Evolutionary conservation across 2,888 invertebrate genomes (phyloP).

Genomic region (Xanthorhoe spadicearia): DNA sequence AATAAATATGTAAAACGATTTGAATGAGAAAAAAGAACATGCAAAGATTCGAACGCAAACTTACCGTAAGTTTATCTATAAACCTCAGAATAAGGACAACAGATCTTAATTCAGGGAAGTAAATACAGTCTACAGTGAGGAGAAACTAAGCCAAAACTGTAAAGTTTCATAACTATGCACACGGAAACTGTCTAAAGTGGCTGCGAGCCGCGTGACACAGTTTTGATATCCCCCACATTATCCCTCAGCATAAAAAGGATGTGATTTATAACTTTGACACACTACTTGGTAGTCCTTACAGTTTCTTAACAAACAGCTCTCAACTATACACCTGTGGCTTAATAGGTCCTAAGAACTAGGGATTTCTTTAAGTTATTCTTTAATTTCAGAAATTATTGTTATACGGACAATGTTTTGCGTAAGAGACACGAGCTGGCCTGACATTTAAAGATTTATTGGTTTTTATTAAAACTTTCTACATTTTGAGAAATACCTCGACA

Average conservation of each 20-base stretch:
- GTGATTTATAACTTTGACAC: slow-evolving; percentile 28
- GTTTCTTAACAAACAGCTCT: slow-evolving; percentile 13
- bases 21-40: not conserved
- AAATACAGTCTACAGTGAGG: not conserved
- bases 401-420: slow-evolving; percentile 18
- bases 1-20: not conserved
- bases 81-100: not conserved
- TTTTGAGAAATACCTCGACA: slow-evolving; percentile 15
- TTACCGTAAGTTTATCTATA: not conserved
- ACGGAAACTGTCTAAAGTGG: slow-evolving; percentile 25
- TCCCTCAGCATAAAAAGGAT: slow-evolving; percentile 24
- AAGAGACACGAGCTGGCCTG: slow-evolving; percentile 16
- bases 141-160: slow-evolving; percentile 2
- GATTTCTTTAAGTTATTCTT: not conserved
- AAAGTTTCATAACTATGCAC: slow-evolving; percentile 20
- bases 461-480: slow-evolving; percentile 26
- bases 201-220: slow-evolving; percentile 23
- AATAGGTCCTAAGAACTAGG: not conserved
- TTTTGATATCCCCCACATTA: slow-evolving; percentile 28
- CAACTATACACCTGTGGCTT: not conserved
- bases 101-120: not conserved
- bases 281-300: slow-evolving; percentile 2
- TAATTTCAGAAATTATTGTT: slow-evolving; percentile 9
- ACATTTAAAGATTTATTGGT: slow-evolving; percentile 31
- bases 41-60: not conserved